Base-by-base conservation (phyloP, 2,888 invertebrate species). In the Ectropis crepuscularia region DNA sequence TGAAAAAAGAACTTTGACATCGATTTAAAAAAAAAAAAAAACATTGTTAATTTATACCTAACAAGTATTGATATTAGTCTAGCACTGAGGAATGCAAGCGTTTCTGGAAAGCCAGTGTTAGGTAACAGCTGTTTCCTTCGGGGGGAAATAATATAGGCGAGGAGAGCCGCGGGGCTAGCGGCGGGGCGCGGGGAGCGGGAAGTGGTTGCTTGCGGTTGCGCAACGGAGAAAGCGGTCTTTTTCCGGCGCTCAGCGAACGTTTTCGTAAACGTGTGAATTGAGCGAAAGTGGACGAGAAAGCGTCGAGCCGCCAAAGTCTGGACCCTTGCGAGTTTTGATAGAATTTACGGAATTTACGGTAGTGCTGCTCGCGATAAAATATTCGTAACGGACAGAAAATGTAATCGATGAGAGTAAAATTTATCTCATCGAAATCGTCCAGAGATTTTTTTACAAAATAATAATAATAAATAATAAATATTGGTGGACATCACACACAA, bases 191-290 rank as follows among this genome's bases (percentile, higher is more conserved):
- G 69, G 59, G 74, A 86, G 80, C 85, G 87, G 90, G 89, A 90
- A 90, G 87, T 87, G 80, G 76, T 78, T 70, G 76, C 80, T 78
- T 70, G 76, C 80, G 81, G 83, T 91, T 92, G 88, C 90, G 88
- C 86, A 92, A 92, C 73, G 80, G 90, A 85, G 92, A 92, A 92
- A 92, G 92, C 84, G 76, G 71, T 66, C 79, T 87, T 88, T 89
- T 91, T 88, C 90, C 90, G 90, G 82, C 85, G 87, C 82, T 86
- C 86, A 82, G 85, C 87, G 84, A 88, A 88, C 86, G 87, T 92
- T 91, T 92, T 91, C 87, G 90, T 90, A 84, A 89, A 90, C 87
- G 90, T 91, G 92, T 88, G 89, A 90, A 90, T 89, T 88, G 83
- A 90, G 88, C 90, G 90, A 90, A 92, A 92, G 90, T 87, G 81